phyloP scores from a whole-genome alignment of 1,140 invertebrate genomes.

The Drosophila sturtevanti region DNA sequence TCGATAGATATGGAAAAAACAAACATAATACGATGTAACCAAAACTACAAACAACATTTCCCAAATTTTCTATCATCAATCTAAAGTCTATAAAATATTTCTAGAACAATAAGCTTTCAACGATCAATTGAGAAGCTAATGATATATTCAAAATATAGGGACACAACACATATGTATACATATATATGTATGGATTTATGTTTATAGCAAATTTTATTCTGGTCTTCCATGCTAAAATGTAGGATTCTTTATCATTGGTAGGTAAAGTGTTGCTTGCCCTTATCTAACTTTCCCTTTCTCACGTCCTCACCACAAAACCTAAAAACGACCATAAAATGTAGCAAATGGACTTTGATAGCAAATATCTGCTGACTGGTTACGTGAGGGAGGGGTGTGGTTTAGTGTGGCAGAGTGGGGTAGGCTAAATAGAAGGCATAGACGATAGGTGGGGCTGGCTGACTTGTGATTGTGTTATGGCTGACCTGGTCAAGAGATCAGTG shows the following conservation, averaged over 20 bases:
- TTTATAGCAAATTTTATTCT: neutral
- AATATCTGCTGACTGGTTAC: neutral
- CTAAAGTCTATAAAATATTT: neutral
- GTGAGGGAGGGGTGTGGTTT: neutral
- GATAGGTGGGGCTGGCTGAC: constrained; percentile 25
- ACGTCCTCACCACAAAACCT: constrained; percentile 1
- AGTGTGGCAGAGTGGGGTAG: neutral
- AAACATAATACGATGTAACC: too few species aligned
- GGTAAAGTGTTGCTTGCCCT: neutral
- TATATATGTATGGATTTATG: too few species aligned
- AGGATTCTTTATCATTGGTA: neutral
- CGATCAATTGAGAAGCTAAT: neutral
- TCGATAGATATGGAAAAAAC: too few species aligned
- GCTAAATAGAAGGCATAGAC: neutral
- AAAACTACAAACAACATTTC: too few species aligned
- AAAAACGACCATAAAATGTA: neutral
- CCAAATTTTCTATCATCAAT: too few species aligned
- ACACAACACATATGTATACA: too few species aligned
- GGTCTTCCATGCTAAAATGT: neutral
- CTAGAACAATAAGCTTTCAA: neutral
- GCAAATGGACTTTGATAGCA: constrained; percentile 54
- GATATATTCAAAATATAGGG: neutral
- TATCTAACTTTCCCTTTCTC: constrained; percentile 7
- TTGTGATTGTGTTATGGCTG: constrained; percentile 23
- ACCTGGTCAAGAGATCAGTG: constrained; percentile 37